Evolutionary conservation across 2,113 vertebrate genomes (phyloP).

Genomic region (Rhabdornis inornatus): DNA sequence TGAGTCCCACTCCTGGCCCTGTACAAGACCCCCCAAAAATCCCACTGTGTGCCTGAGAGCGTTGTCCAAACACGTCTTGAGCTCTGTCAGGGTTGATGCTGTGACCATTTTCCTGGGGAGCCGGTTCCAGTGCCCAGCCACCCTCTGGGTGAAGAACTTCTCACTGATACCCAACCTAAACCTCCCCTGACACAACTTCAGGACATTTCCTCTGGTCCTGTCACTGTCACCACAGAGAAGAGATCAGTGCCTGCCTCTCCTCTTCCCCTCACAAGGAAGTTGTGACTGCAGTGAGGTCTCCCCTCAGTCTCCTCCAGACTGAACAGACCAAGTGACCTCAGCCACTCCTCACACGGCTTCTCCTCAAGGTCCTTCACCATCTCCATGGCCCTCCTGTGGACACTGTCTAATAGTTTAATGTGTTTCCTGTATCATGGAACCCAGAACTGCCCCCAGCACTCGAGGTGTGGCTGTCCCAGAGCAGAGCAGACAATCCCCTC

Average conservation of each 20-base stretch:
- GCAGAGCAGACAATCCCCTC: not conserved
- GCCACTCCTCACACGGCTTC: accelerated
- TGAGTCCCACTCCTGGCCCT: not conserved
- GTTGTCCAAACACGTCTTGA: not conserved
- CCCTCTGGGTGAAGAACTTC: not conserved
- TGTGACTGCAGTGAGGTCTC: not conserved
- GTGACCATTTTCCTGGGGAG: not conserved
- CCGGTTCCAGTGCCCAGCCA: not conserved
- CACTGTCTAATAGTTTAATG: not conserved
- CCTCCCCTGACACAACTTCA: not conserved
- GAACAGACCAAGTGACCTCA: not conserved
- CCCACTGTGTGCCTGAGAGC: not conserved
- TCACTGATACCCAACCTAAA: not conserved
- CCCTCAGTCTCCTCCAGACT: not conserved
- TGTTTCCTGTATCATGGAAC: not conserved
- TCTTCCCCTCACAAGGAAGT: not conserved
- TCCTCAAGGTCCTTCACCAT: not conserved
- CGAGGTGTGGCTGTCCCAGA: accelerated
- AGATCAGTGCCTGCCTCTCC: not conserved
- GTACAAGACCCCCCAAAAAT: not conserved
- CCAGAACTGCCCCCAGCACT: not conserved
- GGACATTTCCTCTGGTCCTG: not conserved
- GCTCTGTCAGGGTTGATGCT: not conserved
- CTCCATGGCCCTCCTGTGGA: not conserved
- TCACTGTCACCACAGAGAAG: not conserved